Evolutionary conservation across 2,113 vertebrate genomes (phyloP), one percentile per base, ranked within the genome.

Genomic region (Aegypius monachus): DNA sequence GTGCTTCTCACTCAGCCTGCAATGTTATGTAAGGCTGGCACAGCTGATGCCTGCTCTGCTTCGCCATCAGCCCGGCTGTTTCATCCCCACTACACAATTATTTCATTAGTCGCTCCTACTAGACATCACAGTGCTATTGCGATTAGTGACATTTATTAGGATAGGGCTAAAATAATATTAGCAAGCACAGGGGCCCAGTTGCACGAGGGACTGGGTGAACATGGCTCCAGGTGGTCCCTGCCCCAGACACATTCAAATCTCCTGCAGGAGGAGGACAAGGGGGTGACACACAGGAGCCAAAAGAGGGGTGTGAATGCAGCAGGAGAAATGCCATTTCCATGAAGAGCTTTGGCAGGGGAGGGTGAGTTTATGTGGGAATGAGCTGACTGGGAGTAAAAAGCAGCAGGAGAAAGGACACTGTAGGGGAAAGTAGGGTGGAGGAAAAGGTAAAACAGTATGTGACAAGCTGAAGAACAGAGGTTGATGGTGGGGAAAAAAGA

Each of bases 1-100:
- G 94, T 91, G 78, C 89, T 96, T 96, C 89, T 95, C 84, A 71
- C 81, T 81, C 81, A 97, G 84, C 91, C 94, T 96, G 94, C 93
- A 95, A 61, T 85, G 95, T 97, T 96, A 97, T 83, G 74, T 97
- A 97, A 96, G 91, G 62, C 86, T 97, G 84, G 95, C 81, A 95
- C 78, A 91, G 91, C 81, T 95, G 93, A 94, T 96, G 96, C 93
- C 67, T 96, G 79, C 78, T 93, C 78, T 83, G 93, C 91, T 93
- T 93, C 7, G 2, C 93, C 95, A 95, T 95, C 90, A 88, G 79
- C 91, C 85, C 1, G 42, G 50, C 93, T 94, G 74, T 75, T 97
- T 95, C 91, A 92, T 88, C 82, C 83, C 67, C 4, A 7, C 72
- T 81, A 96, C 89, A 96, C 91, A 94, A 88, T 94, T 97, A 96